phyloP scores from a whole-genome alignment of 1,140 invertebrate species.

The Leucophenga varia region DNA sequence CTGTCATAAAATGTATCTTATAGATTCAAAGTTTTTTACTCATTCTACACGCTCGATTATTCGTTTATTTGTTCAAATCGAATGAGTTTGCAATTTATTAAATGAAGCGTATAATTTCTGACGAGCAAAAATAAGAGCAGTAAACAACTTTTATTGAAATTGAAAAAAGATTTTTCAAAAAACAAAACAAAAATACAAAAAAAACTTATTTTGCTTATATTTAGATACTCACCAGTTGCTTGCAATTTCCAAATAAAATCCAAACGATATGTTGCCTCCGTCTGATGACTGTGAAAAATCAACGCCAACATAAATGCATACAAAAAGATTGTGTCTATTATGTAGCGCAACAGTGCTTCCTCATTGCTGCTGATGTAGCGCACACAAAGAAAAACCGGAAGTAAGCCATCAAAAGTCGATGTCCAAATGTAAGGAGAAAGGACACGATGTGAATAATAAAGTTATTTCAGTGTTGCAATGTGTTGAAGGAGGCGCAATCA shows the following conservation, averaged over 20 bases:
- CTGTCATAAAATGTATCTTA: no score
- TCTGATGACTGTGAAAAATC: conserved; percentile 85
- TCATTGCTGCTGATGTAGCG: conserved; percentile 36
- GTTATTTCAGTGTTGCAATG: conserved; percentile 48
- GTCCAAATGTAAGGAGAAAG: background rate
- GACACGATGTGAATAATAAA: conserved; percentile 19
- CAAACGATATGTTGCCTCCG: conserved; percentile 80
- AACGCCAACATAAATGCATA: conserved; percentile 73
- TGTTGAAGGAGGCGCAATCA: no score
- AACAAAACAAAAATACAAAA: conserved; percentile 9
- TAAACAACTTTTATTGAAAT: background rate
- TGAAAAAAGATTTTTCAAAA: conserved; percentile 2
- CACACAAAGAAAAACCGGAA: background rate
- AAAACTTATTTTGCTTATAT: conserved; percentile 35
- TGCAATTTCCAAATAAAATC: conserved; percentile 95
- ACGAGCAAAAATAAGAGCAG: no score
- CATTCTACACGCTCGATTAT: no score
- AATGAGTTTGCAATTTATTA: no score
- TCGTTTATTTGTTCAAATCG: conserved; percentile 26
- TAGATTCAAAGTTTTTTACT: no score
- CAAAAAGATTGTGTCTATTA: conserved; percentile 55
- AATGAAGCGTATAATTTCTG: no score
- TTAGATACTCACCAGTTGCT: conserved; percentile 68
- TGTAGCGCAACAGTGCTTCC: conserved; percentile 51
- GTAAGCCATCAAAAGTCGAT: conserved; percentile 7